Base-by-base conservation (phyloP, 2,888 invertebrate genomes). In the Tipula helvola region DNA sequence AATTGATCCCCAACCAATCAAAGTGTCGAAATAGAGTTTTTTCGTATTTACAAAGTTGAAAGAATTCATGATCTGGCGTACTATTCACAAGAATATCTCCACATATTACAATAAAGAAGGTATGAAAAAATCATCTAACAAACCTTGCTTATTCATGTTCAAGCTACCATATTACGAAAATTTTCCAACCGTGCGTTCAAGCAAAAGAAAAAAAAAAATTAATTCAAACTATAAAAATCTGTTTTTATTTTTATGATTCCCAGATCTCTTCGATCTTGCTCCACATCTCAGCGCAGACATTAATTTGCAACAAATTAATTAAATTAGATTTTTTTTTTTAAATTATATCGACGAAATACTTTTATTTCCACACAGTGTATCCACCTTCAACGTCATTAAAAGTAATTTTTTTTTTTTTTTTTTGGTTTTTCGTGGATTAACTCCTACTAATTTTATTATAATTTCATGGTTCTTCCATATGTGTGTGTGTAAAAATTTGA, bases 311-410 rank as follows among this genome's bases (percentile, higher is more conserved):
- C 71, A 71, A 71, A 28, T 71, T 71, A 71, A 71, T 71, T 71
- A 71, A 71, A 71, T 71, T 71, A 71, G 71, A 28, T 52, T 16
- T 52, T 39, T 39, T 39, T 39, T 39, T 39, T 39, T 2, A 52
- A 52, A 52, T 52, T 52, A 18, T 28, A 71, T 71, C 71, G 71
- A 71, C 71, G 52, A 28, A 28, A 28, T 8, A 5, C n/a, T 52
- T 71, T 18, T 71, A 71, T 71, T 71, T 71, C 71, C 71, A 71
- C 71, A 71, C 71, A 71, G 71, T 71, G 71, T 71, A 71, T 71
- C 71, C 71, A 71, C 71, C 71, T 71, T 71, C 71, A 71, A 71
- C 71, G 71, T 71, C 71, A 71, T 71, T 71, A 71, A 71, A 71
- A 71, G 52, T 57, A 57, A 57, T 16, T 57, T 57, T 57, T 44